A percentile compares a stretch with the other conserved stretches of the same genome.
phyloP scores from a whole-genome alignment of 2,113 vertebrate genomes.

The Boulengeromyrus knoepffleri region DNA sequence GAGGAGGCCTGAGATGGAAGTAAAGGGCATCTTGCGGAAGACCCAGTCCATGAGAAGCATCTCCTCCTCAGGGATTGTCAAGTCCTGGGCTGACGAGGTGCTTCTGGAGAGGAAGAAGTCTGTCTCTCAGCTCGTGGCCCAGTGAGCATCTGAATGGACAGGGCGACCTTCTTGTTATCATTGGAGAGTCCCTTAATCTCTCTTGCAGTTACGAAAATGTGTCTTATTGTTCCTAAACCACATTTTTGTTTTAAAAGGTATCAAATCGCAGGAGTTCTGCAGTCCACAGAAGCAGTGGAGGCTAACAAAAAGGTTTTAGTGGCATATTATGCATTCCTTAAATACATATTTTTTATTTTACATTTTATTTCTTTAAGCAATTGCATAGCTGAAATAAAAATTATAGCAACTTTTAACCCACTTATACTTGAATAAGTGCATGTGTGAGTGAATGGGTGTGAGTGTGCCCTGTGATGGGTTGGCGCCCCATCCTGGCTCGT shows the following conservation, averaged over 20 bases:
- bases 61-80: constrained; percentile 25
- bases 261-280: constrained; percentile 42
- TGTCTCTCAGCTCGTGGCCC: constrained; percentile 67
- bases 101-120: constrained; percentile 46
- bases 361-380: background rate
- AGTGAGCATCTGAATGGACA: constrained; percentile 43
- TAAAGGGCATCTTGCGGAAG: constrained; percentile 45
- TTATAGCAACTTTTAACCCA: background rate
- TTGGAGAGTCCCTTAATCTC: background rate
- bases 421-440: background rate
- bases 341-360: background rate
- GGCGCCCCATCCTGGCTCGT: too few relatives aligned
- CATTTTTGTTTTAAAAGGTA: constrained; percentile 54
- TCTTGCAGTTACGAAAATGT: background rate
- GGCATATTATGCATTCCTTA: background rate
- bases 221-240: background rate
- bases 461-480: too few relatives aligned
- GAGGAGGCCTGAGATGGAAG: constrained; percentile 49
- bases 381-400: background rate
- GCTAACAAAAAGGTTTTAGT: background rate
- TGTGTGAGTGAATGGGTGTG: too few relatives aligned
- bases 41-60: constrained; percentile 50
- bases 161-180: background rate
- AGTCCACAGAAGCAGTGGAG: background rate
- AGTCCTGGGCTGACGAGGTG: constrained; percentile 35